Percentiles rank a stretch among this genome's conserved stretches.
phyloP scores from a whole-genome alignment of 1,140 invertebrate genomes.

The Drosophila nannoptera region DNA sequence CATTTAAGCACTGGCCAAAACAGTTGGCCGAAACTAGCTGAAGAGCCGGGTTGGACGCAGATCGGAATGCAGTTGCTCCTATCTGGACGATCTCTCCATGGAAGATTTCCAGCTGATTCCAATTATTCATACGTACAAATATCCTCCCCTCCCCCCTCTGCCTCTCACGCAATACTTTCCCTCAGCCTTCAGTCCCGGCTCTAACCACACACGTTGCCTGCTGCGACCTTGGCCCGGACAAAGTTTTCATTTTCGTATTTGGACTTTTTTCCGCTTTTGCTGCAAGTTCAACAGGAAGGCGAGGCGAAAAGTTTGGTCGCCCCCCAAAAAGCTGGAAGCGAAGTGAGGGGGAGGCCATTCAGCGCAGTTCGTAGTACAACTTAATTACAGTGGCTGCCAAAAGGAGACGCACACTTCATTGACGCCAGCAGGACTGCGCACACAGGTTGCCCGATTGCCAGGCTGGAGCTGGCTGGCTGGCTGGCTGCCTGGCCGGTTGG shows the following conservation, averaged over 20 bases:
- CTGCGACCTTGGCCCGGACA: constrained; percentile 48
- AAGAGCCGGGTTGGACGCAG: not conserved
- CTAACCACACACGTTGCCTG: not conserved
- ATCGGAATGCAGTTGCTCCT: not conserved
- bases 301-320: constrained; percentile 23
- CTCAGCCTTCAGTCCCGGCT: not conserved
- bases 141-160: too few relatives aligned
- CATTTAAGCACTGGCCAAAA: constrained; percentile 43
- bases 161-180: constrained; percentile 16
- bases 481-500: not conserved
- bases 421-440: constrained; percentile 12
- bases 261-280: constrained; percentile 2
- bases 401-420: constrained; percentile 31
- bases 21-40: constrained; percentile 22
- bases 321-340: constrained; percentile 19
- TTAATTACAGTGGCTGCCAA: constrained; percentile 69
- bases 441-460: not conserved
- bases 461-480: too few relatives aligned
- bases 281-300: constrained; percentile 38
- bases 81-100: not conserved
- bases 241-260: constrained; percentile 17
- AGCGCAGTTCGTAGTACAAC: constrained; percentile 72
- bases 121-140: too few relatives aligned
- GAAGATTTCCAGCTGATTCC: not conserved
- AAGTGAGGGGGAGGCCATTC: constrained; percentile 39